These are phyloP conservation scores for Pissodes strobi DNA, from an alignment of 1,140 invertebrate genomes.

Conservation along the genomic window DNA sequence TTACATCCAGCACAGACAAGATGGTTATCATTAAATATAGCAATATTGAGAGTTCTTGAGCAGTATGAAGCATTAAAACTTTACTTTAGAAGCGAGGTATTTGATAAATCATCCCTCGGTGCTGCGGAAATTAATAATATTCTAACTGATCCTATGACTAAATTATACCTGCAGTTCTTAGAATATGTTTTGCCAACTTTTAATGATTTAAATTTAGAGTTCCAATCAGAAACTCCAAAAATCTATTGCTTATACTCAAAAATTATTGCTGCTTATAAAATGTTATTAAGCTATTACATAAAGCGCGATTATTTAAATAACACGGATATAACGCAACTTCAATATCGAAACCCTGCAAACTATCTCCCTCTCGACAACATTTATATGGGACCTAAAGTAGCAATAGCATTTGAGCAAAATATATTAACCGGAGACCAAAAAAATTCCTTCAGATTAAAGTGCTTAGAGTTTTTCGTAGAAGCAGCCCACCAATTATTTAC, in stretches of 20 bases:
- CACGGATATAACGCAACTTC: neutral
- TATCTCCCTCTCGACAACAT: neutral
- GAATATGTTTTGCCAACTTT: constrained; percentile 43
- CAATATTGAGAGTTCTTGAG: no score
- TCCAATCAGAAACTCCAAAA: constrained; percentile 43
- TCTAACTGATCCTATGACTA: constrained; percentile 28
- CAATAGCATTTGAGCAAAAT: neutral
- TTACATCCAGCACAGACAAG: no score
- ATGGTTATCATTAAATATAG: no score
- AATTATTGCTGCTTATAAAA: neutral
- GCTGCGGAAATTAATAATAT: no score
- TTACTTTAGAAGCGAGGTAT: no score
- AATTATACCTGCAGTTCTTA: constrained; percentile 41
- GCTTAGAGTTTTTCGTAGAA: constrained; percentile 22
- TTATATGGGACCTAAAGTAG: constrained; percentile 18
- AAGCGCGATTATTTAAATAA: neutral
- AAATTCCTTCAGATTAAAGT: constrained; percentile 4
- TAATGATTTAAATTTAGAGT: constrained; percentile 43
- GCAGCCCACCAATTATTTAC: no score
- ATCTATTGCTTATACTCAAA: constrained; percentile 6
- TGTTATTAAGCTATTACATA: no score
- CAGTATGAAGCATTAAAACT: no score
- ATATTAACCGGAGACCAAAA: neutral
- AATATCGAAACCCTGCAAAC: neutral
- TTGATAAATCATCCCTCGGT: no score